phyloP scores from a whole-genome alignment of 2,113 vertebrate genomes.

The Struthidea cinerea region DNA sequence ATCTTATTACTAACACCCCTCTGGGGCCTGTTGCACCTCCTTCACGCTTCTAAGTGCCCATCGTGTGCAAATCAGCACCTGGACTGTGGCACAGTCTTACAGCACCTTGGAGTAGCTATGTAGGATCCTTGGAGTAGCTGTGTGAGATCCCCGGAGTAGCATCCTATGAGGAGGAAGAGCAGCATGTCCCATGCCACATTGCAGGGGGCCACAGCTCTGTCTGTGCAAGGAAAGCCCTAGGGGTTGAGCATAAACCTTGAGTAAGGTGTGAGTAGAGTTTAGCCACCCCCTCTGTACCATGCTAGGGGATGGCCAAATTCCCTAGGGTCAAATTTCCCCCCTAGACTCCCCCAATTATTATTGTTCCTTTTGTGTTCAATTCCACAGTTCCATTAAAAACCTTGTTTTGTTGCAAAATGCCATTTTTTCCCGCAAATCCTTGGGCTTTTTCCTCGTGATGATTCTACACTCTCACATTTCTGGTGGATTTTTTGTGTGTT shows the following conservation, averaged over 20 bases:
- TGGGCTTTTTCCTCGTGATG: accelerated
- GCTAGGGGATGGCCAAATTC: neutral
- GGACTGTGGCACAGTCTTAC: accelerated
- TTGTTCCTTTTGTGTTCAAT: neutral
- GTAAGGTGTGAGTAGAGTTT: neutral
- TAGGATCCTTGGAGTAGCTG: neutral
- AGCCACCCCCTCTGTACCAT: neutral
- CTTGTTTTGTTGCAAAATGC: neutral
- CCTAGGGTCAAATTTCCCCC: no score
- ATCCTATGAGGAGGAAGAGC: neutral
- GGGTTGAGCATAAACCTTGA: neutral
- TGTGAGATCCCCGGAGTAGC: neutral
- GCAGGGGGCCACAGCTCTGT: neutral
- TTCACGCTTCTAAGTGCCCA: no score
- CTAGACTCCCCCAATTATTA: accelerated
- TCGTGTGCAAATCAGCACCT: accelerated
- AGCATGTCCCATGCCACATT: accelerated
- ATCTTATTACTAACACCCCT: neutral
- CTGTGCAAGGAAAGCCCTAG: neutral
- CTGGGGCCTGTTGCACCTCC: neutral
- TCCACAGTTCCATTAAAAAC: neutral
- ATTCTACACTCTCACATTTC: accelerated
- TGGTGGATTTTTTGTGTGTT: accelerated
- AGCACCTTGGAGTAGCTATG: neutral
- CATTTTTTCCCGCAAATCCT: neutral